Evolutionary conservation across 2,113 vertebrate genomes (phyloP), one percentile per base, ranked within the genome.

Genomic region (Solenodon paradoxus): DNA sequence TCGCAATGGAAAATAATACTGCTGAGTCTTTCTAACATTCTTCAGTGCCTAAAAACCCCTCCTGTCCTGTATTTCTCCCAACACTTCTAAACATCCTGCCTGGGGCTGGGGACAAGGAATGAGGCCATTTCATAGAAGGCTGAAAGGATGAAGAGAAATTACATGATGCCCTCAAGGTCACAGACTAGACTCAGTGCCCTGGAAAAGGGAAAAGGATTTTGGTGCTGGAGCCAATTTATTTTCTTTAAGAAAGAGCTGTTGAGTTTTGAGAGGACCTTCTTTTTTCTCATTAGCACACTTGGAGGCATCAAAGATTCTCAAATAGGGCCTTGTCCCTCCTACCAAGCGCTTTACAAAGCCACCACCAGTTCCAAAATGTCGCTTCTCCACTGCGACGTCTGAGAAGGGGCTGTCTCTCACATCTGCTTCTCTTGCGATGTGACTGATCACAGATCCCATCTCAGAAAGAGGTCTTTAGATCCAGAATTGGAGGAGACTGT

Each of bases 401-500:
- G 72, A 97, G 81, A 38, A 85, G 66, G 38, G 72, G 38, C 47
- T 42, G n/a, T 66, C 42, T 47, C 63, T 97, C 66, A 72, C 64
- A 68, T 79, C 71, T 42, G n/a, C 57, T 77, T 77, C 47, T 61
- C n/a, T 77, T 90, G 45, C 61, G 12, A 1, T 85, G 75, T 51
- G 47, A 75, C 92, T 51, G 78, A 97, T 89, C 16, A 15, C 74
- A 87, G 71, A 68, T 83, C 91, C 61, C 38, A 7, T 87, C 71
- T 74, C 55, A 26, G n/a, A 87, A 66, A 64, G 81, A 95, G 94
- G 61, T 38, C 77, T 93, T 96, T 92, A 96, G 93, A 93, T 95
- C 80, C 63, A 32, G 66, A 96, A 95, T 96, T 94, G 82, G 95
- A 97, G 83, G 95, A 94, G 74, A 86, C 79, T 84, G 64, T 63